A percentile compares a stretch with the other conserved stretches of the same genome.
Evolutionary conservation across 1,140 invertebrate genomes (phyloP).

Genomic region (Trichonephila clavata): DNA sequence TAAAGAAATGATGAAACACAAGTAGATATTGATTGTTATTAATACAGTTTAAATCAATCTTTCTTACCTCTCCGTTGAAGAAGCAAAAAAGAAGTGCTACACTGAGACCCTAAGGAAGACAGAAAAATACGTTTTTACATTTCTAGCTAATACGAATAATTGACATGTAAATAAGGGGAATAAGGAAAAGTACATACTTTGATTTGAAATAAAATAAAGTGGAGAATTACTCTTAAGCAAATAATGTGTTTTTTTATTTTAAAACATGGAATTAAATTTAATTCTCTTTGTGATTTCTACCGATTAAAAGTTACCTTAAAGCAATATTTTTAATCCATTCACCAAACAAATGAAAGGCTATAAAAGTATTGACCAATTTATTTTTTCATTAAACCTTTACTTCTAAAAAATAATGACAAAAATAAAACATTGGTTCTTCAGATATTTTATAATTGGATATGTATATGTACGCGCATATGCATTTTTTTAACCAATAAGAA

Average conservation of each 20-base stretch:
- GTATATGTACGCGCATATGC: too few relatives aligned
- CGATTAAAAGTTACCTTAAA: too few relatives aligned
- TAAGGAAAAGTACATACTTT: not conserved
- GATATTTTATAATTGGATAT: too few relatives aligned
- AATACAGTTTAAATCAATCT: not conserved
- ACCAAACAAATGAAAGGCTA: too few relatives aligned
- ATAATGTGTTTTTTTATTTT: not conserved
- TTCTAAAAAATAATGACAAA: too few relatives aligned
- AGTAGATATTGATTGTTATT: not conserved
- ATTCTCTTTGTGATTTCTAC: not conserved
- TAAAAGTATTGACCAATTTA: too few relatives aligned
- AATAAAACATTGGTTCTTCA: too few relatives aligned
- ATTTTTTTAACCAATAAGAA: too few relatives aligned
- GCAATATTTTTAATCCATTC: too few relatives aligned
- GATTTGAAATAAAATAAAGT: not conserved
- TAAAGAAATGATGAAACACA: not conserved
- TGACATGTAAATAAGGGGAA: not conserved
- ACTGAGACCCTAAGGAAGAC: slow-evolving; percentile 88
- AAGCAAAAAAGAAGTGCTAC: slow-evolving; percentile 97
- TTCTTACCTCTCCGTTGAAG: slow-evolving; percentile 93
- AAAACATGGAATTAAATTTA: not conserved
- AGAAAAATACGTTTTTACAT: not conserved
- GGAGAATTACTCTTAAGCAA: not conserved
- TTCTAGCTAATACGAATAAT: not conserved
- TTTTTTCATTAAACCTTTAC: too few relatives aligned